Evolutionary conservation across 2,888 invertebrate genomes (phyloP).

Genomic region (Drosophila subsilvestris): DNA sequence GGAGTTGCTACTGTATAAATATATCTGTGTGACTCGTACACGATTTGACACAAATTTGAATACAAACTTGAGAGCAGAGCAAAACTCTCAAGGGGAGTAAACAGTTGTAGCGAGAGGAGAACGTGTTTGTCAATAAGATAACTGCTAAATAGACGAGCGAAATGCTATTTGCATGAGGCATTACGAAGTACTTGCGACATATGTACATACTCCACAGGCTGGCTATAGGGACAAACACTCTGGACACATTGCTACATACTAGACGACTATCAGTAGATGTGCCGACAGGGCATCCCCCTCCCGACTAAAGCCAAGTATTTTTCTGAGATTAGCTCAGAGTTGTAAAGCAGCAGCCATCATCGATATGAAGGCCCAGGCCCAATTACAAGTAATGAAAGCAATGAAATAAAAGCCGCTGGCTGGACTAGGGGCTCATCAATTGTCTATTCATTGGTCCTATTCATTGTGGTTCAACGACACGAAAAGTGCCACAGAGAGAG

Average conservation of each 20-base stretch:
- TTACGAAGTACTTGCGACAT: conserved; percentile 8
- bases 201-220: not conserved
- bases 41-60: conserved; percentile 56
- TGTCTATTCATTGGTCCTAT: conserved; percentile 39
- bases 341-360: not conserved
- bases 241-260: not conserved
- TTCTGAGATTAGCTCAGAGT: not conserved
- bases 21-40: conserved; percentile 25
- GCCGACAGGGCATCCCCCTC: not conserved
- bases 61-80: conserved; percentile 39
- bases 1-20: not conserved
- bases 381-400: conserved; percentile 8
- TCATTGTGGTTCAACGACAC: conserved; percentile 58
- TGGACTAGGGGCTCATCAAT: conserved; percentile 11
- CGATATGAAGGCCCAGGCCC: not conserved
- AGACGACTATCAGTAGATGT: not conserved
- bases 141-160: conserved; percentile 30
- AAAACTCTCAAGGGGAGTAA: conserved; percentile 39
- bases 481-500: conserved; percentile 35
- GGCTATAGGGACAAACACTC: not conserved
- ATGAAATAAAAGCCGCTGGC: not conserved
- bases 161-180: conserved; percentile 28
- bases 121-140: conserved; percentile 37
- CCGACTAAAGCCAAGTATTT: not conserved
- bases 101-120: conserved; percentile 13